phyloP scores from a whole-genome alignment of 2,113 vertebrate genomes.

The Butastur rufipennis region DNA sequence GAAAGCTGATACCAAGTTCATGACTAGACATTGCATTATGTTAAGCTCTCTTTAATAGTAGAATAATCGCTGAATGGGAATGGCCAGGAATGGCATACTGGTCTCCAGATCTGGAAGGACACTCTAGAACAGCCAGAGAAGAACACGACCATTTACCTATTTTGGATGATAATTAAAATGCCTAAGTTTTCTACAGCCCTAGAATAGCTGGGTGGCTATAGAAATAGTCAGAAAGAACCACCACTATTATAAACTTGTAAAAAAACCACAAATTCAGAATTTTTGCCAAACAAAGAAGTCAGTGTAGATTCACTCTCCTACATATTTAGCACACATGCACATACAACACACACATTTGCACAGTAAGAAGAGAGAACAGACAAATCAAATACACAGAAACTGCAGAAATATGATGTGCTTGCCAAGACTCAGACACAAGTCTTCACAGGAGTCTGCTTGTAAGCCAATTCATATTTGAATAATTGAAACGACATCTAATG shows the following conservation, averaged over 20 bases:
- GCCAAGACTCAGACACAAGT: background rate
- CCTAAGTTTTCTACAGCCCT: background rate
- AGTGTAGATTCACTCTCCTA: background rate
- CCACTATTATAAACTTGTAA: background rate
- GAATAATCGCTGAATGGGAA: background rate
- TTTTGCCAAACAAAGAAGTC: background rate
- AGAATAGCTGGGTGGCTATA: background rate
- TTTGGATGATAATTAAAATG: background rate
- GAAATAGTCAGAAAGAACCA: background rate
- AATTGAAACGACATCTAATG: background rate
- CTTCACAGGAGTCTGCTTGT: background rate
- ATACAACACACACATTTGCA: background rate
- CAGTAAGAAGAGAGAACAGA: background rate
- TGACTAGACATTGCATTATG: background rate
- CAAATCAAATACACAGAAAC: background rate
- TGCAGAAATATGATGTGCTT: background rate
- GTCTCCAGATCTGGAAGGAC: background rate
- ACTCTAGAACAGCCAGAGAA: background rate
- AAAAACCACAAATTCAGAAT: background rate
- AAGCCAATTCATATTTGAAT: slow-evolving; percentile 9
- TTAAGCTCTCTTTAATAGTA: background rate
- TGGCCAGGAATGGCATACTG: background rate
- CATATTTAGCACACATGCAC: background rate
- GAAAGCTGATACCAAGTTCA: background rate
- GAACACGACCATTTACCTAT: background rate